A percentile compares a stretch with the other conserved stretches of the same genome.
Conservation (phyloP, 2,797 vertebrate genomes). For the Galago senegalensis region DNA sequence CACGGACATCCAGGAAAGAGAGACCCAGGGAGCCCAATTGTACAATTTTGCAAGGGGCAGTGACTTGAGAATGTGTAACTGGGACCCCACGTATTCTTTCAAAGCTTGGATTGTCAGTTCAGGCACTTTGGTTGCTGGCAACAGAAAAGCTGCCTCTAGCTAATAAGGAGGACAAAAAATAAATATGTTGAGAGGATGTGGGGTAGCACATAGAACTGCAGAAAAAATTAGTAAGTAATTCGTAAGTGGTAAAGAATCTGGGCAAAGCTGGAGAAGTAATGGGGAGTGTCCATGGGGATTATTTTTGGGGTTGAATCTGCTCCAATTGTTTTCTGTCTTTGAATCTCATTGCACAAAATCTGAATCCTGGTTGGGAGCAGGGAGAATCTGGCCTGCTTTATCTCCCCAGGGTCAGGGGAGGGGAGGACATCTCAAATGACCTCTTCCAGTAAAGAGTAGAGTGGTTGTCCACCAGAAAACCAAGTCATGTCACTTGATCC, state of each 20-base stretch:
- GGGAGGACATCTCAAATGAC: neutral
- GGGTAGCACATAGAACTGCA: neutral
- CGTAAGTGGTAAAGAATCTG: neutral
- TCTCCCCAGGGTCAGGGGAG: neutral
- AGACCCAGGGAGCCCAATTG: rapidly evolving
- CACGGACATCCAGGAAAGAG: neutral
- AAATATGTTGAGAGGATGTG: neutral
- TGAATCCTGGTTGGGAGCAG: neutral
- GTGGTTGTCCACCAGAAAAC: too few species aligned
- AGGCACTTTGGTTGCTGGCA: neutral
- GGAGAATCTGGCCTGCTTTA: neutral
- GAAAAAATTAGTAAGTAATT: neutral
- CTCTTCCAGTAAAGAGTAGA: neutral
- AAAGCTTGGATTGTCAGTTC: neutral
- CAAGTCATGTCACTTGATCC: neutral
- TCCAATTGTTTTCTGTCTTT: neutral
- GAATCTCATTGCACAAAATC: neutral
- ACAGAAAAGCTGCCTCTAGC: neutral
- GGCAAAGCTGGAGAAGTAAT: neutral
- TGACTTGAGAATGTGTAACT: neutral
- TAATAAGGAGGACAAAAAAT: neutral
- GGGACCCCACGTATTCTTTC: rapidly evolving
- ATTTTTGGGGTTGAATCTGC: neutral
- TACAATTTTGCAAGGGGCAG: neutral
- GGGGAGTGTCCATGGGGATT: neutral